phyloP scores from a whole-genome alignment of 2,113 vertebrate species.

The Cyanoderma ruficeps region DNA sequence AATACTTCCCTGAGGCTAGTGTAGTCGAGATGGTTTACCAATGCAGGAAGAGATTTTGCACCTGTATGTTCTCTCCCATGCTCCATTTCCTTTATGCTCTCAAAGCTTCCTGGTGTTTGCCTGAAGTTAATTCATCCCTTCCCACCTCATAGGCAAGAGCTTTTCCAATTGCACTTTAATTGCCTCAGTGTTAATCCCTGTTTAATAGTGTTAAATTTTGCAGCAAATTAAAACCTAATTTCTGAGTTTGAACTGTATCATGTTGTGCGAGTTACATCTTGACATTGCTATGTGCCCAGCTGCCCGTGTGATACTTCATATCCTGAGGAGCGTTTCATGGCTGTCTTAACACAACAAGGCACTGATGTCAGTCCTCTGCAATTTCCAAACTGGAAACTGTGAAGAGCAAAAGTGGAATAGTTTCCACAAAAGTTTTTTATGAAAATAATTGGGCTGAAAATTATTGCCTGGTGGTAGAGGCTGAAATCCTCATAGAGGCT shows the following conservation, averaged over 20 bases:
- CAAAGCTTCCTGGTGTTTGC: not conserved
- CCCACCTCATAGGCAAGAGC: not conserved
- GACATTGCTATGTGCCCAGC: not conserved
- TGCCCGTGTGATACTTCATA: not conserved
- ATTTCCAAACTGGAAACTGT: not conserved
- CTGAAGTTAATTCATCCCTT: constrained; percentile 1
- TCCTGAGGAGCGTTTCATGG: not conserved
- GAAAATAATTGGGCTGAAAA: not conserved
- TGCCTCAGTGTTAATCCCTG: constrained; percentile 14
- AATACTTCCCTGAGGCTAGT: not conserved
- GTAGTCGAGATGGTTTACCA: not conserved
- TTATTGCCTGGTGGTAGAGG: not conserved
- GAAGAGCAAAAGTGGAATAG: not conserved
- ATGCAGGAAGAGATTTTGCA: not conserved
- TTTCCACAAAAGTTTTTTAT: not conserved
- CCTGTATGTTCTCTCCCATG: not conserved
- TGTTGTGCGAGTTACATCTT: not conserved
- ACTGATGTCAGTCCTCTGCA: not conserved
- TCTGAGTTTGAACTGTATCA: not conserved
- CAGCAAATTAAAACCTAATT: constrained; percentile 51
- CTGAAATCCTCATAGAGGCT: not conserved
- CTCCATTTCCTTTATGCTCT: not conserved
- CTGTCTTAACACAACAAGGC: not conserved
- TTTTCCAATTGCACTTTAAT: constrained; percentile 22
- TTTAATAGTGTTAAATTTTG: constrained; percentile 31